These are phyloP conservation scores for Sturnira hondurensis DNA, from an alignment of 2,113 vertebrate genomes.

Conservation along the genomic window DNA sequence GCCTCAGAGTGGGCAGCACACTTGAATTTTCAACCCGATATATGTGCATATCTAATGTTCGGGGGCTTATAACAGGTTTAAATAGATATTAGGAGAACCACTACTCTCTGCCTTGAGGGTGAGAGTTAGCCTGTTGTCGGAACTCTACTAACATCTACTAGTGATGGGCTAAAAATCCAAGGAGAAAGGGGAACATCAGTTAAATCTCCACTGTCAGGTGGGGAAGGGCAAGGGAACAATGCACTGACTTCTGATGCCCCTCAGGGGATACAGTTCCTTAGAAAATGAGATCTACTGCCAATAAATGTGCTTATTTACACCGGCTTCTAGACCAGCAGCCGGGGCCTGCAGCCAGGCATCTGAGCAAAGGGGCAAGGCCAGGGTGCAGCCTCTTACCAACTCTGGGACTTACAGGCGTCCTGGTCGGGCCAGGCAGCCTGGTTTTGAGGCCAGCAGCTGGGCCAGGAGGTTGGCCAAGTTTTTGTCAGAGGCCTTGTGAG, in stretches of 20 bases:
- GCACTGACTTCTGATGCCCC: neutral
- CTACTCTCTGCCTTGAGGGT: neutral
- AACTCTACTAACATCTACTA: neutral
- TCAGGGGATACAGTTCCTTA: neutral
- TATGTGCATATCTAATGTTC: neutral
- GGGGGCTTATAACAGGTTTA: neutral
- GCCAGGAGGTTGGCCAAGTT: constrained; percentile 36
- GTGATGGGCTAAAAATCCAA: neutral
- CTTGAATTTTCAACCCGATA: neutral
- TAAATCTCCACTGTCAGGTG: neutral
- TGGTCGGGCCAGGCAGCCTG: neutral
- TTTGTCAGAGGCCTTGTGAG: constrained; percentile 30
- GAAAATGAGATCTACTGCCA: neutral
- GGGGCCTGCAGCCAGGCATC: constrained; percentile 31
- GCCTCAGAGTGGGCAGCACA: neutral
- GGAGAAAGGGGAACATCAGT: neutral
- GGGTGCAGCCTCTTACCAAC: neutral
- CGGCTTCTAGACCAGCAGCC: constrained; percentile 2
- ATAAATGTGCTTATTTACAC: constrained; percentile 11
- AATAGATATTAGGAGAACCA: neutral
- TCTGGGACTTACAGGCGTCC: constrained; percentile 21
- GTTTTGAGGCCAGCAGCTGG: constrained; percentile 36
- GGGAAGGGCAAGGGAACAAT: neutral
- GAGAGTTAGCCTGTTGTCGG: constrained; percentile 2
- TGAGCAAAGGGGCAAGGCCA: neutral